These are phyloP conservation scores for Chunga burmeisteri DNA, from an alignment of 2,113 vertebrate species.

Conservation along the genomic window DNA sequence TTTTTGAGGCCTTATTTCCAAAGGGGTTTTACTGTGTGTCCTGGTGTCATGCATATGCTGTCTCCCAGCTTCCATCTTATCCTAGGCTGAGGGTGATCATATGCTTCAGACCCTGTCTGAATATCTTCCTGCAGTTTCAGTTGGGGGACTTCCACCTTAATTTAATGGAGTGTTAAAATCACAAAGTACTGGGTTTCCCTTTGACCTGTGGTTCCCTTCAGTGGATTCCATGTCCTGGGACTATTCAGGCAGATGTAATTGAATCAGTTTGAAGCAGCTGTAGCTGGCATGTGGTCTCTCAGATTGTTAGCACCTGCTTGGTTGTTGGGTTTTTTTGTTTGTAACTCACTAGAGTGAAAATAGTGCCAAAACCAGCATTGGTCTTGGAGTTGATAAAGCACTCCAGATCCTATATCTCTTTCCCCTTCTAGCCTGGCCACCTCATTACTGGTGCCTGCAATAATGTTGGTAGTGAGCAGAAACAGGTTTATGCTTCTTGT, in stretches of 20 bases:
- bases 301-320: slow-evolving; percentile 80
- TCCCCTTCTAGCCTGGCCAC: slow-evolving; percentile 49
- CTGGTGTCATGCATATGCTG: not conserved
- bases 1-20: slow-evolving; percentile 41
- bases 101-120: not conserved
- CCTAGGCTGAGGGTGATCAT: not conserved
- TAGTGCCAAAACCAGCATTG: slow-evolving; percentile 75
- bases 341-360: slow-evolving; percentile 70
- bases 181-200: slow-evolving; percentile 1
- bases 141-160: not conserved
- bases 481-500: slow-evolving; percentile 48
- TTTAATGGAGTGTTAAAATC: not conserved
- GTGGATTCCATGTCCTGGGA: slow-evolving; percentile 71
- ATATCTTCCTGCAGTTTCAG: not conserved
- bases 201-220: slow-evolving; percentile 50
- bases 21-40: slow-evolving; percentile 20
- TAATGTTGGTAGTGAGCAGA: slow-evolving; percentile 59
- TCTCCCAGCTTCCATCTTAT: not conserved
- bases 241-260: slow-evolving; percentile 78
- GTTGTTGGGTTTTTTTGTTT: not conserved
- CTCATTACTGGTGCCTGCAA: slow-evolving; percentile 60
- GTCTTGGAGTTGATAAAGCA: slow-evolving; percentile 75
- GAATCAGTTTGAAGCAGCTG: slow-evolving; percentile 80
- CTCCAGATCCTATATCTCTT: slow-evolving; percentile 58
- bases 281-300: slow-evolving; percentile 78